Base-by-base conservation (phyloP, 2,888 invertebrate genomes). In the Nymphalis urticae region DNA sequence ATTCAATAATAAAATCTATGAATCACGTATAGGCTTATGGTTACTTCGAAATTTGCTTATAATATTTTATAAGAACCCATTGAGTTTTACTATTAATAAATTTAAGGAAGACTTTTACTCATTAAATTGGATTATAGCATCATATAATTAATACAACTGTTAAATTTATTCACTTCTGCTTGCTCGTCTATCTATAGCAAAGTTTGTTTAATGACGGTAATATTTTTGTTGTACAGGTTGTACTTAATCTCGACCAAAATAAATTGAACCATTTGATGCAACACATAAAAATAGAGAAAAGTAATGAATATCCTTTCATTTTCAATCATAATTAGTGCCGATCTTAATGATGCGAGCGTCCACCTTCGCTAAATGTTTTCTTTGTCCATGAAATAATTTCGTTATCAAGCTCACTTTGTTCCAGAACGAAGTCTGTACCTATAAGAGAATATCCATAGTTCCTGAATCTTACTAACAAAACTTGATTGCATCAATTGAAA, bases 301-400 rank as follows among this genome's bases (percentile, higher is more conserved):
- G n/a, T 27, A 60, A 13, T 16, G n/a, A 19, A 51, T 47, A 27
- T 51, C 21, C 50, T 9, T 53, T 53, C 60, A 27, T 16, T 27
- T 50, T 66, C 48, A 53, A 54, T 53, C 48, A 19, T 42, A 9
- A 66, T 42, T 66, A 50, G 16, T 27, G 60, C 21, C 32, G 27
- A 32, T 59, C 42, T 59, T 19, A 47, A 47, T 48, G 53, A 54
- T 61, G 66, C 53, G 19, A 48, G 9, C 13, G 21, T 53, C 48
- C n/a, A 54, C 61, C 24, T 64, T 64, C 64, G 19, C 24, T 63
- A 59, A 68, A 65, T 74, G 68, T 72, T 72, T 73, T 73, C 73
- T 74, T 73, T 73, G 71, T 74, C 72, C 73, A 69, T 74, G 73
- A 70, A 72, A 64, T 51, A 66, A 68, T 66, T 62, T 54, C 54